Evolutionary conservation across 2,797 vertebrate species (phyloP).

Genomic region (Intellagama lesueurii): DNA sequence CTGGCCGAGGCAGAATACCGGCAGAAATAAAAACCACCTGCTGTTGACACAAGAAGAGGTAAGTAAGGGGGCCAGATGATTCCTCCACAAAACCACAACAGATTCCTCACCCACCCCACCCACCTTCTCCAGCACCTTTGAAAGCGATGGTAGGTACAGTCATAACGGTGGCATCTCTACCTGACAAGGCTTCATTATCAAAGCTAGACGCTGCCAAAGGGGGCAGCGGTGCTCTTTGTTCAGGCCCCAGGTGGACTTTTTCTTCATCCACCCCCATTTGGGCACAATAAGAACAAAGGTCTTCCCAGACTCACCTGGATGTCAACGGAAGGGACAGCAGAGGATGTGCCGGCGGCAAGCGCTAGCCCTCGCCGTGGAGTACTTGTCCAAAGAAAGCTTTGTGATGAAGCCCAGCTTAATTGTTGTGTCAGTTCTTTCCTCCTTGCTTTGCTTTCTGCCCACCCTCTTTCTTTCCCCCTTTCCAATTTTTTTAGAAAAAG

Average conservation of each 20-base stretch:
- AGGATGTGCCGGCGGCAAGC: background rate
- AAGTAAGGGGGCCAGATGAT: background rate
- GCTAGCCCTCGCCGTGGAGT: background rate
- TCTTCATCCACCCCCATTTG: background rate
- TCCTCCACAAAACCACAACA: background rate
- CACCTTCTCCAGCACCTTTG: background rate
- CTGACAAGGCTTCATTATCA: background rate
- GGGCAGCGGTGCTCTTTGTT: background rate
- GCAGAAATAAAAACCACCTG: conserved; percentile 8
- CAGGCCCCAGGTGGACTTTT: background rate
- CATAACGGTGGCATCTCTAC: background rate
- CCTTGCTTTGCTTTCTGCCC: conserved; percentile 8
- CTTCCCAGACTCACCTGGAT: conserved; percentile 36
- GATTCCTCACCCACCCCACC: background rate
- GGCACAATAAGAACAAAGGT: conserved; percentile 5
- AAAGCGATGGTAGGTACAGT: background rate
- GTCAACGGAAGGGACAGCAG: conserved; percentile 2
- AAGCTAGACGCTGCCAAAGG: background rate
- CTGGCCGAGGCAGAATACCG: background rate
- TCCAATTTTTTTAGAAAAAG: background rate
- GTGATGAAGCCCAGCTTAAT: conserved; percentile 13
- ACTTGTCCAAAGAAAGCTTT: conserved; percentile 40
- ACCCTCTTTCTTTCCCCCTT: background rate
- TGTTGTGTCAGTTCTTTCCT: conserved; percentile 23
- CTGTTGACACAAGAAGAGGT: background rate